Base-by-base conservation (phyloP, 2,797 vertebrate species). In the Scyliorhinus canicula region DNA sequence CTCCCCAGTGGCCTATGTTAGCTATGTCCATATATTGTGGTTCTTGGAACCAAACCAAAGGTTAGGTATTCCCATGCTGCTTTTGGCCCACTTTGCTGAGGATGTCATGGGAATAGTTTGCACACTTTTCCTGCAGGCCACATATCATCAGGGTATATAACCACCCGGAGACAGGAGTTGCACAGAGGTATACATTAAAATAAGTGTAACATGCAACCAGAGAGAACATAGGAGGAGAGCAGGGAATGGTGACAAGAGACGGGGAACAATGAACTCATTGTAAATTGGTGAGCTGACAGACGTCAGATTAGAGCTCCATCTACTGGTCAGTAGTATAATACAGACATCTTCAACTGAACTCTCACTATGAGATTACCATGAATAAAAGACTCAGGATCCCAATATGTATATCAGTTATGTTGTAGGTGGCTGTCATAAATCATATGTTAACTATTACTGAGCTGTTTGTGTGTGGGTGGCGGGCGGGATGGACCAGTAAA, bases 61-160 rank as follows among this genome's bases (percentile, higher is more conserved):
- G 98, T 99, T 98, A 98, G 98, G 98, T 98, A 98, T 98, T 98
- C 98, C 97, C 96, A 95, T 96, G 97, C 97, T 98, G 97, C 96
- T 95, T 97, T 97, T 97, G 97, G 96, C 97, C 97, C 97, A 96
- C 96, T 95, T 97, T 98, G 97, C 96, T 96, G 95, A 24, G 96
- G 97, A 97, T 98, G 97, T 97, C 97, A 97, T 97, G 98, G 98
- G 98, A 98, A 98, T 97, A 96, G 96, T 96, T 96, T 95, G 95
- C 95, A 93, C 97, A 97, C 96, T 96, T 95, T 96, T 96, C 97
- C 96, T 65, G 95, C 97, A 96, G 97, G 97, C 96, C 97, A 97
- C 97, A 96, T 97, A 98, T 97, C 97, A 97, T 96, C 96, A 95
- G 96, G 96, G 97, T 97, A 97, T 97, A 96, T 96, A 96, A 97